Conservation (phyloP, 2,797 vertebrate species). For the Hapalemur alaotrensis region DNA sequence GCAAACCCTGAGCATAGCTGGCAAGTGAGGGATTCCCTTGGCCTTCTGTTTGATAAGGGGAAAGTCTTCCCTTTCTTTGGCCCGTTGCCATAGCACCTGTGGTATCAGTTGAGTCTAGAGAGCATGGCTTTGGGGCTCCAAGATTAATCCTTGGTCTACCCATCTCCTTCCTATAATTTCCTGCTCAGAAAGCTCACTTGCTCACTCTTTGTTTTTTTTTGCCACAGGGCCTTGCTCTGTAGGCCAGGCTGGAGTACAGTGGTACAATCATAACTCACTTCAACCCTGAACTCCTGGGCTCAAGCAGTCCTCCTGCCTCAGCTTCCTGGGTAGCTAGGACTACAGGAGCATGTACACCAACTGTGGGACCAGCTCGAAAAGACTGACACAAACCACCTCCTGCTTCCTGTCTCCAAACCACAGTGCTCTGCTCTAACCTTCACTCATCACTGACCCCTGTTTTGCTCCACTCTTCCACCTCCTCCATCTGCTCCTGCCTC, state of each 20-base stretch:
- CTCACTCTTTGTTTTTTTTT: too few relatives aligned
- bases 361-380: neutral
- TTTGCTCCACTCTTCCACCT: neutral
- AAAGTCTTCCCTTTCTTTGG: neutral
- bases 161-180: neutral
- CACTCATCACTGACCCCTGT: neutral
- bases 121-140: neutral
- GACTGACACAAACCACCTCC: neutral
- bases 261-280: too few relatives aligned
- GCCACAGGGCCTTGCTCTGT: too few relatives aligned
- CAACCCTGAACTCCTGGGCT: too few relatives aligned
- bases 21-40: neutral
- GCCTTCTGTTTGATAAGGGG: neutral
- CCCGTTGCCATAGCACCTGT: neutral
- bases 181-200: neutral
- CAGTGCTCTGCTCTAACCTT: neutral
- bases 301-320: too few relatives aligned
- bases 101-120: neutral
- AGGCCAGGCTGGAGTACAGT: too few relatives aligned
- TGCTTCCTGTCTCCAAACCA: neutral
- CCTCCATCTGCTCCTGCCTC: neutral
- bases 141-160: neutral
- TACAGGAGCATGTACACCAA: neutral
- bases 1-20: neutral
- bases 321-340: too few relatives aligned